A percentile compares a stretch with the other conserved stretches of the same genome.
Evolutionary conservation across 2,113 vertebrate species (phyloP).

Genomic region (Gobiocypris rarus): DNA sequence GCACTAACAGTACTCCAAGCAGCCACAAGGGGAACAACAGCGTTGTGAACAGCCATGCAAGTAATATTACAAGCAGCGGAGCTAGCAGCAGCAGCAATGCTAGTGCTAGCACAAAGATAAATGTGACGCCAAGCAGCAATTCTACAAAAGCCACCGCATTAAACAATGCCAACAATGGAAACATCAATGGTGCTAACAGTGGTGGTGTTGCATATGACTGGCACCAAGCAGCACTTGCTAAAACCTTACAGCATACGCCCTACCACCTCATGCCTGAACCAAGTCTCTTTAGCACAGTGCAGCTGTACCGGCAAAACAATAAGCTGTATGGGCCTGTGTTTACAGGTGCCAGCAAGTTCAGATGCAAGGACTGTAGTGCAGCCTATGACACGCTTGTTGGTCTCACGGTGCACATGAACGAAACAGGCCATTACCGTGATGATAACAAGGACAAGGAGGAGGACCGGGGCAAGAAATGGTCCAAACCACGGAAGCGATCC

Average conservation of each 20-base stretch:
- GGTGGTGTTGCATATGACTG: conserved; percentile 92
- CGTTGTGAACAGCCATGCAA: conserved; percentile 71
- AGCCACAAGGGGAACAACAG: conserved; percentile 80
- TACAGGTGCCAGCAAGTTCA: conserved; percentile 97
- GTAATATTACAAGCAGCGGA: conserved; percentile 69
- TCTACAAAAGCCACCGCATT: conserved; percentile 43
- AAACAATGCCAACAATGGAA: conserved; percentile 73
- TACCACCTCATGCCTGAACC: conserved; percentile 96
- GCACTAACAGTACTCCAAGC: conserved; percentile 63
- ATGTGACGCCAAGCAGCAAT: conserved; percentile 66
- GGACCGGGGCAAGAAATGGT: conserved; percentile 93
- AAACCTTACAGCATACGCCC: conserved; percentile 94
- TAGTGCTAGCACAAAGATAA: conserved; percentile 68
- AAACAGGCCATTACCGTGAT: conserved; percentile 97
- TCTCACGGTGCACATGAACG: conserved; percentile 98
- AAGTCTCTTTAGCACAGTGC: conserved; percentile 98
- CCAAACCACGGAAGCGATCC: conserved; percentile 95
- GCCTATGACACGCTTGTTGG: conserved; percentile 98
- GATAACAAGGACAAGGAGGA: conserved; percentile 95
- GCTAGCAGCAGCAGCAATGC: conserved; percentile 66
- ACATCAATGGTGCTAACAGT: conserved; percentile 67
- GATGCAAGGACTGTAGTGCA: conserved; percentile 97
- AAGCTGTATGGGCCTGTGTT: conserved; percentile 98
- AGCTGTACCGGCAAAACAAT: conserved; percentile 97
- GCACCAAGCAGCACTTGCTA: conserved; percentile 97